phyloP scores from a whole-genome alignment of 2,797 vertebrate genomes.

The Petrocephalus sullivani region DNA sequence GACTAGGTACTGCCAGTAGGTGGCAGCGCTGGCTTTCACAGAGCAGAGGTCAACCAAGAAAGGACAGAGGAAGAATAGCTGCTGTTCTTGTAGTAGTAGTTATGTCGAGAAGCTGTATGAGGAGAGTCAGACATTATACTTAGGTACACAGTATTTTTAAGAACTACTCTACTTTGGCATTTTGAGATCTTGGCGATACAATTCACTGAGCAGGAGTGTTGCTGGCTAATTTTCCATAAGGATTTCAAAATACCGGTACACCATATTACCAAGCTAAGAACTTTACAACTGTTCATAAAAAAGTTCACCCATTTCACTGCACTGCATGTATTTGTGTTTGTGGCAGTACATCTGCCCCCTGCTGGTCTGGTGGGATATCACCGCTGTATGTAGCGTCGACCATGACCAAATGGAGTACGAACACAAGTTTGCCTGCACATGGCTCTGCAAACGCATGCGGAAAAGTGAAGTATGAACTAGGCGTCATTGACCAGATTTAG shows the following conservation, averaged over 20 bases:
- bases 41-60: background rate
- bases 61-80: background rate
- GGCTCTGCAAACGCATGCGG: background rate
- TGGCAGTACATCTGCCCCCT: background rate
- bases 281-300: background rate
- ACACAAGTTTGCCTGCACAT: background rate
- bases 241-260: background rate
- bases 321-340: background rate
- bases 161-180: background rate
- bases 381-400: background rate
- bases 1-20: background rate
- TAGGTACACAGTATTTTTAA: background rate
- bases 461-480: background rate
- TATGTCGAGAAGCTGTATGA: background rate
- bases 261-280: background rate
- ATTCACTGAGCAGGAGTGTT: background rate
- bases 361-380: background rate
- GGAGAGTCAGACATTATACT: background rate
- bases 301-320: background rate
- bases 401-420: background rate
- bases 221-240: background rate
- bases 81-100: background rate
- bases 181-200: background rate
- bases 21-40: background rate
- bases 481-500: background rate